These are phyloP conservation scores for Heptranchias perlo DNA, from an alignment of 2,113 vertebrate genomes.

Conservation along the genomic window DNA sequence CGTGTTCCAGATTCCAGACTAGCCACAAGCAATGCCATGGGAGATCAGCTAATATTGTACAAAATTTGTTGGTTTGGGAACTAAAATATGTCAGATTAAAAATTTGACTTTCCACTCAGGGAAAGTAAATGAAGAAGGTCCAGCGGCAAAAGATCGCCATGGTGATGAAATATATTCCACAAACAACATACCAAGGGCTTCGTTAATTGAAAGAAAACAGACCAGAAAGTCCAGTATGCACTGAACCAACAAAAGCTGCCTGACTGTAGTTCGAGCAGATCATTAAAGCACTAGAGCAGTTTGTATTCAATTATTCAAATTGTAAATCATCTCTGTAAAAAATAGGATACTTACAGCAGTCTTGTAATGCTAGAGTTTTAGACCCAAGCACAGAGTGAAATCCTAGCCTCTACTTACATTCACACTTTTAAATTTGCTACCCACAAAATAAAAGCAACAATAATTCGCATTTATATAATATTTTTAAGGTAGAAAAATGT, in stretches of 20 bases:
- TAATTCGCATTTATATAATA: no score
- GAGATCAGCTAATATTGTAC: neutral
- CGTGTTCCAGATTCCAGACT: neutral
- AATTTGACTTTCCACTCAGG: neutral
- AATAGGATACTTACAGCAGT: neutral
- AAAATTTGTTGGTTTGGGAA: neutral
- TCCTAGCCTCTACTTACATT: neutral
- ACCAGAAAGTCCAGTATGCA: neutral
- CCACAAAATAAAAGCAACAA: no score
- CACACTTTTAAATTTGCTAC: neutral
- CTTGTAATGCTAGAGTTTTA: neutral
- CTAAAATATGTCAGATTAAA: neutral
- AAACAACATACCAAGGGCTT: conserved; percentile 3
- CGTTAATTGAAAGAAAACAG: neutral
- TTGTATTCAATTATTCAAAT: neutral
- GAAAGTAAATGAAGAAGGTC: neutral
- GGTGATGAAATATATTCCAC: conserved; percentile 13
- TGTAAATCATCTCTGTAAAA: neutral
- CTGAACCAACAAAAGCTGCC: neutral
- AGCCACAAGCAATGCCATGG: neutral
- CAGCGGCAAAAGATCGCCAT: conserved; percentile 5
- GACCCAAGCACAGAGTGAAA: neutral
- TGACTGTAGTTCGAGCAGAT: neutral
- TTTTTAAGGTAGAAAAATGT: no score
- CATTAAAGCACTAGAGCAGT: neutral